These are phyloP conservation scores for Daptonema setosum DNA, from an alignment of 2,888 invertebrate species.

Conservation along the genomic window DNA sequence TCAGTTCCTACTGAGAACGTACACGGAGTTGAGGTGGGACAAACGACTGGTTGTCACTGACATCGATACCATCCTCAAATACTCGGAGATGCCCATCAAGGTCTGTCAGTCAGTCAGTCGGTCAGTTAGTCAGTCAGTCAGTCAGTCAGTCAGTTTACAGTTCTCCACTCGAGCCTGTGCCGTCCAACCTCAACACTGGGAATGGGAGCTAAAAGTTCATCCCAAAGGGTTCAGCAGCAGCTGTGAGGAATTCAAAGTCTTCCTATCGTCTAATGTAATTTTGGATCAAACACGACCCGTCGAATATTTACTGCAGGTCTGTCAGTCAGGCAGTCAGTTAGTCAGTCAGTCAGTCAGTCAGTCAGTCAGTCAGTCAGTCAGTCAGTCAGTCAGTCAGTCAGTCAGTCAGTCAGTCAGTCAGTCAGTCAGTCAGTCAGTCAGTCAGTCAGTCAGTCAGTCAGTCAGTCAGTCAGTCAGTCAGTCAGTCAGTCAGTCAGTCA, in stretches of 20 bases:
- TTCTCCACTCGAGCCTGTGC: constrained; percentile 30
- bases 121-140: too few species aligned
- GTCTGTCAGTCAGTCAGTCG: too few species aligned
- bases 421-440: too few species aligned
- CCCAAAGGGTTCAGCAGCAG: constrained; percentile 26
- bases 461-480: too few species aligned
- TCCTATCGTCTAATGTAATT: constrained; percentile 25
- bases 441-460: too few species aligned
- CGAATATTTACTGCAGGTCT: constrained; percentile 26
- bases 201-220: constrained; percentile 30
- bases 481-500: too few species aligned
- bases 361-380: not conserved
- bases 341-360: too few species aligned
- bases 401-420: too few species aligned
- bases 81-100: constrained; percentile 25
- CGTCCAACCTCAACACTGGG: constrained; percentile 30
- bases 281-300: constrained; percentile 28
- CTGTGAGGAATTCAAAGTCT: constrained; percentile 24
- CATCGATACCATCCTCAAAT: constrained; percentile 19
- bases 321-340: too few species aligned
- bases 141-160: constrained; percentile 9
- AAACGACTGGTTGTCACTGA: constrained; percentile 27
- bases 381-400: too few species aligned
- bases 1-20: constrained; percentile 29
- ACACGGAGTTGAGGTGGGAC: constrained; percentile 32